Base-by-base conservation (phyloP, 2,113 vertebrate species). In the Solea senegalensis region DNA sequence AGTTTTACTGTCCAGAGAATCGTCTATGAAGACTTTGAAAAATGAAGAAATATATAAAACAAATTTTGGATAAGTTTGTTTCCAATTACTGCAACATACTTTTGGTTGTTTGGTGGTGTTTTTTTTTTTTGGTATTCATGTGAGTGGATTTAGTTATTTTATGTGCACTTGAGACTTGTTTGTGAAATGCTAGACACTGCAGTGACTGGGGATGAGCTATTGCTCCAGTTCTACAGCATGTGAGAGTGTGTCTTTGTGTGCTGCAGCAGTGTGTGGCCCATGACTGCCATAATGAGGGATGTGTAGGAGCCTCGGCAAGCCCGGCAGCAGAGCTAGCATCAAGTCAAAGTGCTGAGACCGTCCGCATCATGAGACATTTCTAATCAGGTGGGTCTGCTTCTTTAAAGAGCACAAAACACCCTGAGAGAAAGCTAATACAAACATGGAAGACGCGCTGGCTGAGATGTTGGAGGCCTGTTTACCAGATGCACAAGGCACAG, bases 341-440 rank as follows among this genome's bases (percentile, higher is more conserved):
- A 11, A 76, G 70, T 86, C 74, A 84, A 84, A 86, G 61, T 79
- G 64, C 64, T 62, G 55, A 78, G 68, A 72, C 68, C 55, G 61
- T 84, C 80, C 74, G 74, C 76, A 81, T 84, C 81, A 84, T 81
- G 87, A 80, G 76, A 86, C 69, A 72, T 34, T 68, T 40, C 74
- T 60, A 69, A 82, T 89, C 83, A 81, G 84, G 76, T 82, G 81
- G 85, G 74, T 39, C 65, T 62, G 69, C 56, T 73, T 15, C 64
- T 83, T 77, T 75, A 63, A 85, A 77, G 73, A 79, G 26, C 59
- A 73, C 63, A 51, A 69, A 80, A 82, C 68, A 61, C 21, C 51
- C 61, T 52, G 44, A 64, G 45, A 59, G 27, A 67, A 74, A 71
- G 59, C 43, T 13, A 65, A 65, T 27, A 65, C 50, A 56, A 59